Evolutionary conservation across 64 coral and sea anemone species (phyloP).

Genomic region (Montipora cactus): DNA sequence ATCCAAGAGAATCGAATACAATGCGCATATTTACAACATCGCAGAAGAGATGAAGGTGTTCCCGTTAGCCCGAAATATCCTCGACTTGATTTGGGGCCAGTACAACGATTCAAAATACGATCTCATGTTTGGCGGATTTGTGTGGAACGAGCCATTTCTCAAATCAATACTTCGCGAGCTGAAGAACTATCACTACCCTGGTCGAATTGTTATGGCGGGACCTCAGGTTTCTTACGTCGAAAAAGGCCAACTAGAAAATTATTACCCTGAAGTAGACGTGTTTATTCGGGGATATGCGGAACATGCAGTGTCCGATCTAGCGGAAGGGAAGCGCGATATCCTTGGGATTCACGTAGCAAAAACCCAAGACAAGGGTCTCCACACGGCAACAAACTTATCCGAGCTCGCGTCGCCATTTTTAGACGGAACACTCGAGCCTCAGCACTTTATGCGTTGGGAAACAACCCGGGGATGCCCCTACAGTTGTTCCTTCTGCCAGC

Average conservation of each 20-base stretch:
- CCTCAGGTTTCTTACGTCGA: slow-evolving; percentile 49
- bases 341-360: slow-evolving; percentile 11
- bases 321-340: slow-evolving; percentile 23
- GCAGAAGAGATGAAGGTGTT: neutral
- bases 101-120: slow-evolving; percentile 35
- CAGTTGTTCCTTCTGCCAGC: slow-evolving; percentile 46
- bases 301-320: slow-evolving; percentile 12
- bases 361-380: slow-evolving; percentile 4
- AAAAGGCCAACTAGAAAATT: slow-evolving; percentile 27
- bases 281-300: slow-evolving; percentile 59
- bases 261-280: slow-evolving; percentile 28
- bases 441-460: slow-evolving; percentile 36
- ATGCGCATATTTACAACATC: slow-evolving; percentile 11
- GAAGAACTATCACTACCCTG: slow-evolving; percentile 1
- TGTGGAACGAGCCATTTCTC: slow-evolving; percentile 53
- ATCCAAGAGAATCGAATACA: slow-evolving; percentile 9
- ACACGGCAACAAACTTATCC: neutral
- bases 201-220: slow-evolving; percentile 42
- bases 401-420: slow-evolving; percentile 32
- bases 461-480: slow-evolving; percentile 39
- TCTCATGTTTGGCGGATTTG: slow-evolving; percentile 44
- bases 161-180: slow-evolving; percentile 10
- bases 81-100: slow-evolving; percentile 6
- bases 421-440: slow-evolving; percentile 11
- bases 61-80: slow-evolving; percentile 1